These are phyloP conservation scores for Sarcophaga carnaria DNA, from an alignment of 2,888 invertebrate genomes.

Conservation along the genomic window DNA sequence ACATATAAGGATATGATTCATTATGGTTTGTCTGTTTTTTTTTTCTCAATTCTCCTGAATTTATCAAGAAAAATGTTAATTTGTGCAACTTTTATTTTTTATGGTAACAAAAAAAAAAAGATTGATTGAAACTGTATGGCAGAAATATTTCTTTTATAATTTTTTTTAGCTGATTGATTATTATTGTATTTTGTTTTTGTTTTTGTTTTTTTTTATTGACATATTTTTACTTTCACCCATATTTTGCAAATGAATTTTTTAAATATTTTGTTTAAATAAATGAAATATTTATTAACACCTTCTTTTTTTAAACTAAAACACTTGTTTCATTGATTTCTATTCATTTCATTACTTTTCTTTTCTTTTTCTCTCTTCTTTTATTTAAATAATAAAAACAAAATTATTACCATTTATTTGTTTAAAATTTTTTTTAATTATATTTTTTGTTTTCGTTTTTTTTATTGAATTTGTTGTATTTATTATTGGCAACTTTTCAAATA, in stretches of 20 bases:
- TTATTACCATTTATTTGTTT: constrained; percentile 50
- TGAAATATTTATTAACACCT: constrained; percentile 23
- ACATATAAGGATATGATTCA: constrained; percentile 63
- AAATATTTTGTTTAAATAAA: constrained; percentile 29
- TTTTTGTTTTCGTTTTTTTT: constrained; percentile 3
- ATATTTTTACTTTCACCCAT: constrained; percentile 64
- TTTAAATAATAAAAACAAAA: constrained; percentile 2
- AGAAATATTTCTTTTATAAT: constrained; percentile 42
- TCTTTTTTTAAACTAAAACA: not conserved
- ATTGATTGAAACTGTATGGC: not conserved
- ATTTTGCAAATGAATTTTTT: constrained; percentile 14
- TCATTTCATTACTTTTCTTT: not conserved
- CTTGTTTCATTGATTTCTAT: constrained; percentile 7
- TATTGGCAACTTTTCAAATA: constrained; percentile 59
- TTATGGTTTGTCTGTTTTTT: constrained; percentile 14
- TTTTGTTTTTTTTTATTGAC: constrained; percentile 44
- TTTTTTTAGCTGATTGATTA: not conserved
- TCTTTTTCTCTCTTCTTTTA: constrained; percentile 6
- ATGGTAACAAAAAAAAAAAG: constrained; percentile 2
- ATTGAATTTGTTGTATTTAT: constrained; percentile 3
- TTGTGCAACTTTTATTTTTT: constrained; percentile 50
- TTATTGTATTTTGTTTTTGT: constrained; percentile 5
- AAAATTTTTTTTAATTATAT: constrained; percentile 27
- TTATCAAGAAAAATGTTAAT: constrained; percentile 39
- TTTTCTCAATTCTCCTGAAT: constrained; percentile 26